Base-by-base conservation (phyloP, 2,113 vertebrate genomes). In the Columba janthina region DNA sequence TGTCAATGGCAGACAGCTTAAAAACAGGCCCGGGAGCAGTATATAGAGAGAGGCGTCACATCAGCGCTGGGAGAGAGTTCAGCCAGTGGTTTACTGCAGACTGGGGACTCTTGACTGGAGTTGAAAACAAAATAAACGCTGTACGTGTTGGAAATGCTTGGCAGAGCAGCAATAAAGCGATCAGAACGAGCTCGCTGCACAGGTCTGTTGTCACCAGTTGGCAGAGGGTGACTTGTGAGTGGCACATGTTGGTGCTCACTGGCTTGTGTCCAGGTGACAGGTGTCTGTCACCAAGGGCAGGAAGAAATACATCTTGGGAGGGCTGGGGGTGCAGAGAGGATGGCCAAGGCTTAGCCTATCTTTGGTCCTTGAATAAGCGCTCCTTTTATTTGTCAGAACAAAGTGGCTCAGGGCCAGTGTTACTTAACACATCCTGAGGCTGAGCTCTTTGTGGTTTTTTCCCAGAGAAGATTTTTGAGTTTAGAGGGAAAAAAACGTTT, bases 1-100 rank as follows among this genome's bases (percentile, higher is more conserved):
- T 83, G 89, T 95, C 92, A 88, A 81, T 82, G 93, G 90, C 81
- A 96, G 94, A 84, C 93, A 96, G 89, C 90, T 97, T 97, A 90
- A 96, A 97, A 97, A 83, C 65, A 95, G 83, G 26, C 85, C 40
- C 2, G 44, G 93, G 89, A 93, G 66, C 78, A 90, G 90, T 97
- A 50, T 42, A 91, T 22, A 89, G 86, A 90, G 89, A 48, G 24
- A 89, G 72, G 67, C 32, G 2, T 95, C 88, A 60, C 62, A 69
- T 90, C 73, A 76, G 62, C 31, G 75, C 77, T 86, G n/a, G 78
- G 80, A 88, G 73, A 92, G 83, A 72, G 84, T 89, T 94, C 95
- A 97, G 94, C 54, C 95, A 83, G 57, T 95, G 88, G 71, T 94
- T 97, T 94, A 92, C 77, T 95, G 83, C 86, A 87, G 94, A 16